A percentile compares a stretch with the other conserved stretches of the same genome.
phyloP scores from a whole-genome alignment of 2,797 vertebrate species.

The Myotis vivesi region DNA sequence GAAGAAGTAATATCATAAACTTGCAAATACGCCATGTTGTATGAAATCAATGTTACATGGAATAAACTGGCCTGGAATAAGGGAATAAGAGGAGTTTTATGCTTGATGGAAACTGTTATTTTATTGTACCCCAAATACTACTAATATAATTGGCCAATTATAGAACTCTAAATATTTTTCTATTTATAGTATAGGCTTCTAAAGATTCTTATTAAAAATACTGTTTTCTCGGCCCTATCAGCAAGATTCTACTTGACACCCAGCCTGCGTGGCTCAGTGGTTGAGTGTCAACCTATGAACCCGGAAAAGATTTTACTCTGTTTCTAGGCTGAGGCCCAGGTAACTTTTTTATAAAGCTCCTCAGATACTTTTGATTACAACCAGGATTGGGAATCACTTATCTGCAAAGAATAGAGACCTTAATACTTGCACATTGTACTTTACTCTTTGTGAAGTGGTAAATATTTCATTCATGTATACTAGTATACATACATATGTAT shows the following conservation, averaged over 20 bases:
- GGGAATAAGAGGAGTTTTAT: neutral
- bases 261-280: neutral
- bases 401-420: neutral
- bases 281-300: neutral
- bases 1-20: neutral
- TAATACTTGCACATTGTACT: conserved; percentile 1
- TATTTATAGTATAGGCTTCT: neutral
- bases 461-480: neutral
- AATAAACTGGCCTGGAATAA: neutral
- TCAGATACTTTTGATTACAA: neutral
- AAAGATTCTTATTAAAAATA: neutral
- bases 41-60: neutral
- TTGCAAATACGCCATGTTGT: neutral
- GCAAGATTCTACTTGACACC: neutral
- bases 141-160: neutral
- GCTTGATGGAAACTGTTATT: conserved; percentile 35
- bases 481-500: neutral
- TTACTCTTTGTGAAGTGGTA: neutral
- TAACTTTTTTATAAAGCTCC: conserved; percentile 36
- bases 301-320: neutral
- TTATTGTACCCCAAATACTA: neutral
- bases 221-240: neutral
- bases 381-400: neutral
- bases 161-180: neutral
- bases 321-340: neutral